Evolutionary conservation across 2,797 vertebrate species (phyloP).

Genomic region (Picus viridis): DNA sequence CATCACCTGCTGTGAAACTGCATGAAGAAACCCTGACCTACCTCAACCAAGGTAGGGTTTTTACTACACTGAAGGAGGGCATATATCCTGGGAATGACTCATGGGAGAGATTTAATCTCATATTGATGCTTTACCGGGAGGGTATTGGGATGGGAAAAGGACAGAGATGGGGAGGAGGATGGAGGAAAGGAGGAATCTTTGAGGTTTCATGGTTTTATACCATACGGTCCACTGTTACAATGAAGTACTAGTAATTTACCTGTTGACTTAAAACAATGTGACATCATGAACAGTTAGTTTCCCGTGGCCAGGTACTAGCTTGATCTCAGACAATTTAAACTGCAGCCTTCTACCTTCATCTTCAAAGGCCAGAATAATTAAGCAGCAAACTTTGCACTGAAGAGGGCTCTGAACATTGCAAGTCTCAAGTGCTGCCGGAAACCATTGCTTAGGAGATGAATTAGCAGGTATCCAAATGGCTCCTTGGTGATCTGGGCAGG

Average conservation of each 20-base stretch:
- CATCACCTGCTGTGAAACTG: conserved; percentile 91
- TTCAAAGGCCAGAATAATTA: neutral
- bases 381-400: neutral
- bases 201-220: neutral
- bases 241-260: neutral
- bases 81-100: neutral
- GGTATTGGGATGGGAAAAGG: neutral
- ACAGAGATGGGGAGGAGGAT: neutral
- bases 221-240: neutral
- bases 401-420: neutral
- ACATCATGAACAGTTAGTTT: neutral
- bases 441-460: neutral
- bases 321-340: neutral
- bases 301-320: neutral
- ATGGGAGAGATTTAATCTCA: neutral
- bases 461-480: neutral
- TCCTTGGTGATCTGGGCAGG: neutral
- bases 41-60: conserved; percentile 92
- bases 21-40: conserved; percentile 95
- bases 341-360: neutral
- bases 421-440: neutral
- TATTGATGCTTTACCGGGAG: neutral
- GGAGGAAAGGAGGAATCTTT: neutral
- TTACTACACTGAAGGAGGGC: neutral
- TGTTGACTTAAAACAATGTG: neutral